phyloP scores from a whole-genome alignment of 2,888 invertebrate genomes.

The Aspidiotus destructor region DNA sequence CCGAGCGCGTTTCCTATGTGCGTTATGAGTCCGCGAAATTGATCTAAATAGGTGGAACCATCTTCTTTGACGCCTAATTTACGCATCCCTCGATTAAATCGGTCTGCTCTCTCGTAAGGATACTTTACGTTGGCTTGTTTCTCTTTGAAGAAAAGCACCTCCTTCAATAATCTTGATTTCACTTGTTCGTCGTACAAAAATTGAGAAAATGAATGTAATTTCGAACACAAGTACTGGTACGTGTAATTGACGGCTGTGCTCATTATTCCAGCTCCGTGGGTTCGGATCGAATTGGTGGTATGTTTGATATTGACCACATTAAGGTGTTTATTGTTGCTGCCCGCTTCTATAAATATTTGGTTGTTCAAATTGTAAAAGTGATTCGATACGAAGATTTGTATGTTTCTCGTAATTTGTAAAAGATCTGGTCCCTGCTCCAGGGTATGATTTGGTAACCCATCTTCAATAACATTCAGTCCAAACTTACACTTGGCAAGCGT shows the following conservation, averaged over 20 bases:
- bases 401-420: constrained; percentile 92
- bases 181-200: constrained; percentile 97
- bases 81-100: constrained; percentile 82
- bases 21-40: constrained; percentile 82
- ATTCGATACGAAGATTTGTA: constrained; percentile 84
- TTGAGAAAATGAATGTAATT: constrained; percentile 89
- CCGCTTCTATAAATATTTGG: constrained; percentile 88
- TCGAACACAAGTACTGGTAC: constrained; percentile 86
- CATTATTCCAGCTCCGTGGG: constrained; percentile 93
- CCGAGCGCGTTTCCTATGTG: constrained; percentile 94
- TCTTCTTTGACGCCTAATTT: constrained; percentile 47
- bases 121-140: constrained; percentile 59
- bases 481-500: constrained; percentile 79
- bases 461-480: constrained; percentile 70
- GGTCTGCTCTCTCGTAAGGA: constrained; percentile 83
- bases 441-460: constrained; percentile 90
- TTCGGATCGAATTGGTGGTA: constrained; percentile 91
- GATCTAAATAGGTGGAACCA: constrained; percentile 69
- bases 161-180: constrained; percentile 84
- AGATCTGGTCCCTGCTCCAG: constrained; percentile 95
- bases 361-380: constrained; percentile 93
- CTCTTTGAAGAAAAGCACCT: constrained; percentile 72
- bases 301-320: constrained; percentile 92
- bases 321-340: constrained; percentile 82
- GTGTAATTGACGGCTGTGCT: constrained; percentile 88